phyloP scores from a whole-genome alignment of 2,888 invertebrate species.

The Drosophila quinaria region DNA sequence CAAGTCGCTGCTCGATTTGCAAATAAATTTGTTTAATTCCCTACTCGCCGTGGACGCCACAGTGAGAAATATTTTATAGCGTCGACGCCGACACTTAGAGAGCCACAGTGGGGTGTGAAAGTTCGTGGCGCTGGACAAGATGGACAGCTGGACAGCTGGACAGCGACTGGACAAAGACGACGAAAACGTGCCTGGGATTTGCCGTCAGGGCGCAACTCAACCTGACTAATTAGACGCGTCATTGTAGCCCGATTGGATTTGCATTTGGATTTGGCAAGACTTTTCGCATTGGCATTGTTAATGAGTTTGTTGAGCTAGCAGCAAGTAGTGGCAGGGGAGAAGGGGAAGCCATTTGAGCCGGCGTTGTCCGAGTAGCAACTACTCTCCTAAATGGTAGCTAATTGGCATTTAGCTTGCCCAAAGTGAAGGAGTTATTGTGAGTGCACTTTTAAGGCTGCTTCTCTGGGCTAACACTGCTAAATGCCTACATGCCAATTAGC shows the following conservation, averaged over 20 bases:
- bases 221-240: conserved; percentile 80
- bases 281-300: conserved; percentile 72
- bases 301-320: conserved; percentile 55
- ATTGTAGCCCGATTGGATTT: conserved; percentile 79
- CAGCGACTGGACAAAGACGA: conserved; percentile 10
- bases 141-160: conserved; percentile 1
- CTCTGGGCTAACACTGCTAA: conserved; percentile 13
- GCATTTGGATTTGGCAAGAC: conserved; percentile 69
- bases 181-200: conserved; percentile 72
- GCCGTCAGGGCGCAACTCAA: conserved; percentile 44
- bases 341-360: conserved; percentile 2
- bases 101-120: conserved; percentile 47
- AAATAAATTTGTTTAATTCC: conserved; percentile 81
- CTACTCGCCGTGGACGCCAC: conserved; percentile 60
- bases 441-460: conserved; percentile 65
- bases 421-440: conserved; percentile 45
- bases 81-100: conserved; percentile 45
- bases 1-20: conserved; percentile 63
- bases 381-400: conserved; percentile 64
- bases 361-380: conserved; percentile 36
- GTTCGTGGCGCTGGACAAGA: conserved; percentile 32
- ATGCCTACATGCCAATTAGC: conserved; percentile 58
- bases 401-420: conserved; percentile 73
- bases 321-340: background rate
- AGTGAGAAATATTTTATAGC: conserved; percentile 73